A percentile compares a stretch with the other conserved stretches of the same genome.
Conservation (phyloP, 2,888 invertebrate species). For the Pharmacophagus antenor region DNA sequence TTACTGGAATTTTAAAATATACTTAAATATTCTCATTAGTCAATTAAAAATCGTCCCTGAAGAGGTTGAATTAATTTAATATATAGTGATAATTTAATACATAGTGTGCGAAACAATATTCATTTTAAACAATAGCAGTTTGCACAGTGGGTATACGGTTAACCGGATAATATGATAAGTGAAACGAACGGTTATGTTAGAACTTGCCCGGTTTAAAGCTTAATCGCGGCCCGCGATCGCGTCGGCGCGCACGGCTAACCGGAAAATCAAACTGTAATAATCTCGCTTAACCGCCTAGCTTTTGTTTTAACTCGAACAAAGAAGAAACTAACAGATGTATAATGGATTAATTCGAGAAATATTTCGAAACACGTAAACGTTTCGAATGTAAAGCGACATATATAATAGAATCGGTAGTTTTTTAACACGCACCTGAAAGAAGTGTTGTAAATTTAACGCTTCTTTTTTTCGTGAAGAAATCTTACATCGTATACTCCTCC, state of each 20-base stretch:
- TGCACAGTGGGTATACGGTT: not conserved
- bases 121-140: not conserved
- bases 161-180: not conserved
- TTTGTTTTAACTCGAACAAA: not conserved
- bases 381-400: not conserved
- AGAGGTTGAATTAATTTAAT: too few species aligned
- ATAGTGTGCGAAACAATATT: not conserved
- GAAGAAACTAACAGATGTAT: not conserved
- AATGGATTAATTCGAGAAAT: too few species aligned
- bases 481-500: too few species aligned
- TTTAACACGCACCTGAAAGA: too few species aligned
- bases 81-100: too few species aligned
- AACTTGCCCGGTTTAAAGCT: not conserved
- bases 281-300: not conserved
- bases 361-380: not conserved
- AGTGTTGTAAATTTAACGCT: too few species aligned
- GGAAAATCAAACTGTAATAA: not conserved
- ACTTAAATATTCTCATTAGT: too few species aligned
- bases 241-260: not conserved
- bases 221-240: not conserved
- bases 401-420: too few species aligned
- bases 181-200: slow-evolving; percentile 1
- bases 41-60: too few species aligned
- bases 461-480: too few species aligned
- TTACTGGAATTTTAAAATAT: too few species aligned